Conservation (phyloP, 2,797 vertebrate species). For the Martes flavigula region DNA sequence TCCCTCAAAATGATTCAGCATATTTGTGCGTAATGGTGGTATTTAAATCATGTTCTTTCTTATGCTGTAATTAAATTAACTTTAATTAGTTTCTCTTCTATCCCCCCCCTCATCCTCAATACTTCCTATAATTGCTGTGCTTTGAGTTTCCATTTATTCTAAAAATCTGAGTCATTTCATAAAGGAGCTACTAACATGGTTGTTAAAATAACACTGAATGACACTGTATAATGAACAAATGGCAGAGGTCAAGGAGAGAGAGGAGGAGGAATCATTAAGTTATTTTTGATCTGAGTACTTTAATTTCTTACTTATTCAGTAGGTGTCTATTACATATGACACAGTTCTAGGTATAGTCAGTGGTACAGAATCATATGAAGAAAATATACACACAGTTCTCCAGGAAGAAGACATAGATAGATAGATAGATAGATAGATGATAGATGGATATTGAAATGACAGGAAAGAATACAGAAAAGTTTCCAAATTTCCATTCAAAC, state of each 20-base stretch:
- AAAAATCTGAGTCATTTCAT: slow-evolving; percentile 56
- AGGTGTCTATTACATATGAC: neutral
- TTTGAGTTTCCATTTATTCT: slow-evolving; percentile 67
- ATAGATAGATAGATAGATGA: too few relatives aligned
- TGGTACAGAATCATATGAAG: neutral
- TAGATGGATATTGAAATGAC: neutral
- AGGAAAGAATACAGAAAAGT: neutral
- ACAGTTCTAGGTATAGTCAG: slow-evolving; percentile 9
- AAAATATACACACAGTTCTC: neutral
- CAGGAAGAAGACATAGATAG: neutral
- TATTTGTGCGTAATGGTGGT: slow-evolving; percentile 35
- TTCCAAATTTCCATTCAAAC: slow-evolving; percentile 7
- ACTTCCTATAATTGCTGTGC: slow-evolving; percentile 59
- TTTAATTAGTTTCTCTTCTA: slow-evolving; percentile 57
- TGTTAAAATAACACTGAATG: slow-evolving; percentile 51
- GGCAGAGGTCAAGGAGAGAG: neutral
- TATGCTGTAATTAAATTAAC: slow-evolving; percentile 66
- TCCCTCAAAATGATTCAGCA: slow-evolving; percentile 62
- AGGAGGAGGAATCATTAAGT: neutral
- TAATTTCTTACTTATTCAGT: slow-evolving; percentile 14
- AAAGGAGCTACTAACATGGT: slow-evolving; percentile 9
- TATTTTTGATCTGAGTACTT: neutral
- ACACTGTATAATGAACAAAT: slow-evolving; percentile 23
- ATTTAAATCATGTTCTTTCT: slow-evolving; percentile 54
- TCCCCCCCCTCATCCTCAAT: neutral